Evolutionary conservation across 2,888 invertebrate genomes (phyloP), one percentile per base, ranked within the genome.

Genomic region (Nymphalis urticae): DNA sequence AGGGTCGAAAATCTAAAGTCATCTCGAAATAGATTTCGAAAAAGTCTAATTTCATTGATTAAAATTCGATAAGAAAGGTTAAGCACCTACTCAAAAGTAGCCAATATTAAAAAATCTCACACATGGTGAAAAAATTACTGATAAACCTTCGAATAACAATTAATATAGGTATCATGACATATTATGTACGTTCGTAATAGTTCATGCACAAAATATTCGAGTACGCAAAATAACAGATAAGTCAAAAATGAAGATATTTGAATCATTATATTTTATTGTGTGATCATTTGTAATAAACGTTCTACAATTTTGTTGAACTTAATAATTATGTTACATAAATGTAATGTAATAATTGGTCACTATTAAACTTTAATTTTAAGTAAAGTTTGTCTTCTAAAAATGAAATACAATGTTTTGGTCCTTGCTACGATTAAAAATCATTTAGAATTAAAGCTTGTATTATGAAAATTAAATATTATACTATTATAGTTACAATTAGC

Each of bases 1-100:
- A 77, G 82, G 80, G 58, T 82, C 83, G 84, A 86, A 82, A 76
- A 64, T 79, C 83, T 86, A 86, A 81, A 82, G 79, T 81, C 70
- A 66, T 59, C 64, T 69, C 56, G 69, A 69, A 72, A 71, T 71
- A 66, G 62, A 48, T 71, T 68, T 68, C 62, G 65, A 71, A 71
- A 63, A 68, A 66, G 42, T 54, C 65, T 60, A 60, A 66, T 66
- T 62, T 68, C 48, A 32, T 66, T 66, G 59, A 60, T 64, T 68
- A 59, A 63, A 68, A 62, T 19, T 68, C 54, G 50, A 62, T 63
- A 53, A 60, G 56, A 68, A 63, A 71, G 48, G 60, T 62, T 24
- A 68, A 60, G 65, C 68, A 48, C 64, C 68, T 68, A 68, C 62
- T 59, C 21, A 60, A 59, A 68, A 64, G 50, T 66, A 66, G 70